Evolutionary conservation across 2,797 vertebrate species (phyloP), one percentile per base, ranked within the genome.

Genomic region (Sebastes nivosus): DNA sequence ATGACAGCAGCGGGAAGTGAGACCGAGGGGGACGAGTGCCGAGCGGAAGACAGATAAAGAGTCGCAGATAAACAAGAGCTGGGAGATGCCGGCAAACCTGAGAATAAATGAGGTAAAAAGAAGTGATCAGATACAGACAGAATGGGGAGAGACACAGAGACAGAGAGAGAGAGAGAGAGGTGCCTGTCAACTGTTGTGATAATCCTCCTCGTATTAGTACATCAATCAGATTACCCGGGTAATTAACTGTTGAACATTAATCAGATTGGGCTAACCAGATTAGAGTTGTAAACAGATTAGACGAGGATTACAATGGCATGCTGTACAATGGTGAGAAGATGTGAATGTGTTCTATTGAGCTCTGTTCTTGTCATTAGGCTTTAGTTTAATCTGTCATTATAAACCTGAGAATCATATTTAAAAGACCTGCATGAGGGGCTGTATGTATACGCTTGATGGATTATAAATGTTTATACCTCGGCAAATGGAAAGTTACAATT

Each of bases 221-320:
- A 68, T 83, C 82, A 90, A 75, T 92, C 88, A 89, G 83, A 90
- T 93, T 87, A 75, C 74, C 77, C 9, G 3, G 4, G 30, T 90
- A 90, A 92, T 93, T 91, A 93, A 80, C 73, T 77, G 67, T 52
- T 74, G 52, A 87, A 83, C 84, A 82, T 88, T 84, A 91, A 90
- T 91, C 81, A 83, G 87, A 92, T 89, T 78, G 74, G 71, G 54
- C 69, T 87, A 87, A 93, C 83, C 77, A 88, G 93, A 92, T 94
- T 91, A 89, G 70, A 85, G 83, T 74, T 87, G 80, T 87, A 90
- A 89, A 91, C 81, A 90, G 84, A 90, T 92, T 82, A 90, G 75
- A 77, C 55, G n/a, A 57, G 84, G 81, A 88, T 89, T 90, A 90
- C 71, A 50, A 63, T 64, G 58, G 46, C 61, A 58, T 77, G 16